phyloP scores from a whole-genome alignment of 2,888 invertebrate species.

The Pristionchus maxplancki region DNA sequence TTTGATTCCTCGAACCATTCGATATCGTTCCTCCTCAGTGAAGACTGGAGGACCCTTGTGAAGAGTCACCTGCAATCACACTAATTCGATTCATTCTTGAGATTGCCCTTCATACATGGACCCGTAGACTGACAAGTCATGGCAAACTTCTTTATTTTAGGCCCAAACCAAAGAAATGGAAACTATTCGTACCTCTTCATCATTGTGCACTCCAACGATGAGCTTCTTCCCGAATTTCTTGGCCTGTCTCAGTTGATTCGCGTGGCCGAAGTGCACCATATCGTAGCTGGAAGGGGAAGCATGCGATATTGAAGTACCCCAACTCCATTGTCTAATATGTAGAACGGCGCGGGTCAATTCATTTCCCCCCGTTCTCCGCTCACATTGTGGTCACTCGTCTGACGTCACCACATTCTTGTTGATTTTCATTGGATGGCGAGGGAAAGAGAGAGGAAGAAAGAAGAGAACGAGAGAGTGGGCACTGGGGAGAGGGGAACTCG shows the following conservation, averaged over 20 bases:
- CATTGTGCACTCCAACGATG: conserved; percentile 96
- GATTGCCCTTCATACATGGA: too few species aligned
- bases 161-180: too few species aligned
- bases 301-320: background rate
- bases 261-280: conserved; percentile 99
- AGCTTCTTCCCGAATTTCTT: conserved; percentile 92
- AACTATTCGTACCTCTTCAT: conserved; percentile 81
- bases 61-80: conserved; percentile 21
- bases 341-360: too few species aligned
- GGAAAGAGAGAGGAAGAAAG: background rate
- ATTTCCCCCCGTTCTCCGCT: background rate
- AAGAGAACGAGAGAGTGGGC: too few species aligned
- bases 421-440: background rate
- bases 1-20: conserved; percentile 98
- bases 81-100: background rate
- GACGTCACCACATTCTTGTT: background rate
- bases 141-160: too few species aligned
- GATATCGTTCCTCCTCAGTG: conserved; percentile 84
- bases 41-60: conserved; percentile 96
- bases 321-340: too few species aligned
- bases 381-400: background rate
- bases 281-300: conserved; percentile 90
- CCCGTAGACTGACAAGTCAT: too few species aligned
- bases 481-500: too few species aligned
- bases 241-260: conserved; percentile 96